These are phyloP conservation scores for Actenoides lindsayi DNA, from an alignment of 2,113 vertebrate species.

Conservation along the genomic window DNA sequence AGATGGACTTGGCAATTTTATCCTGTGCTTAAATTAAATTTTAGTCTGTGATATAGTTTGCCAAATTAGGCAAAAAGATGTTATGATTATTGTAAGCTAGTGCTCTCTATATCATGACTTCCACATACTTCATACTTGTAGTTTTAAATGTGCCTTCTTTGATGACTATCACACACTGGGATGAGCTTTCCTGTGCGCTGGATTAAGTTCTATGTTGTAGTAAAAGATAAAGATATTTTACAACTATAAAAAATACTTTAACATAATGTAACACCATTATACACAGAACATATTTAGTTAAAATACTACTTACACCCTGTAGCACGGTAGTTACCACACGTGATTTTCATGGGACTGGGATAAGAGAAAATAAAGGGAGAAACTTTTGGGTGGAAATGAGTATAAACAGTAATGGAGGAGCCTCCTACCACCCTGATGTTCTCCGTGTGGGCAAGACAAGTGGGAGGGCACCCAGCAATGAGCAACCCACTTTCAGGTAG, in stretches of 20 bases:
- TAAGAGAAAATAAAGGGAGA: not conserved
- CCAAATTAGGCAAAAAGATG: not conserved
- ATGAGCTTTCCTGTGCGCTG: not conserved
- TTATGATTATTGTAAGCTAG: not conserved
- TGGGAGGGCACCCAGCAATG: not conserved
- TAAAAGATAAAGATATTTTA: not conserved
- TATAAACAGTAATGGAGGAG: not conserved
- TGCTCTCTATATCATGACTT: not conserved
- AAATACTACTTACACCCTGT: not conserved
- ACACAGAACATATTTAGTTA: not conserved
- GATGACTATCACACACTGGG: fast-evolving
- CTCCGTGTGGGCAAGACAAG: not conserved
- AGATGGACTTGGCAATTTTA: not conserved
- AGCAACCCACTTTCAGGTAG: not conserved
- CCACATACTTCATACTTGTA: not conserved
- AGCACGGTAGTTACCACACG: not conserved
- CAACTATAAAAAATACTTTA: not conserved
- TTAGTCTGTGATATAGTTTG: not conserved
- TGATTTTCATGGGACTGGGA: not conserved
- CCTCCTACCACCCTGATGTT: not conserved
- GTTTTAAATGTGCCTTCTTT: not conserved
- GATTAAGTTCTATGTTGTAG: not conserved
- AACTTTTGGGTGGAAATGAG: not conserved
- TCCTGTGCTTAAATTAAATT: not conserved
- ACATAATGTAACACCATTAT: not conserved